Percentiles rank a stretch among this genome's conserved stretches.
phyloP scores from a whole-genome alignment of 2,113 vertebrate species.

The Erinaceus europaeus region DNA sequence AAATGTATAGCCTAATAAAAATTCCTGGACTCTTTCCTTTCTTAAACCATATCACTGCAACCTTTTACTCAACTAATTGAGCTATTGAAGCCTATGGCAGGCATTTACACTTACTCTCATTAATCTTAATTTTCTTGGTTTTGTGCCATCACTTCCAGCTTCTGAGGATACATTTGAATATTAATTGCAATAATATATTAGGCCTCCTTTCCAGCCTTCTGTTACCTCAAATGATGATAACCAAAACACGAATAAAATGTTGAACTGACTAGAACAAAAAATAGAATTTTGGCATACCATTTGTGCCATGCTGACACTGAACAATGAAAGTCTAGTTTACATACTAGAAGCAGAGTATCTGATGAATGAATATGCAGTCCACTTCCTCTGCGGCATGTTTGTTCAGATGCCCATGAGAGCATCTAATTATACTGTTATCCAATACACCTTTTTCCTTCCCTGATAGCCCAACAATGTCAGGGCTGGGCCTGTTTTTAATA shows the following conservation, averaged over 20 bases:
- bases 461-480: neutral
- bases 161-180: conserved; percentile 27
- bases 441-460: neutral
- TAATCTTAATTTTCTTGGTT: conserved; percentile 55
- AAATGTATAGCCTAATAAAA: neutral
- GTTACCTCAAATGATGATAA: conserved; percentile 24
- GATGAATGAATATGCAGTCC: neutral
- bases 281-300: neutral
- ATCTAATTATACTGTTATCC: neutral
- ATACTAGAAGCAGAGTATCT: neutral
- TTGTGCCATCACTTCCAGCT: conserved; percentile 33
- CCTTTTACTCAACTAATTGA: neutral
- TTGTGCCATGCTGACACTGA: neutral
- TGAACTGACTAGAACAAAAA: conserved; percentile 16
- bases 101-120: conserved; percentile 16
- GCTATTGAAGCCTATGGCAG: conserved; percentile 17
- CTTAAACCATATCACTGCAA: neutral
- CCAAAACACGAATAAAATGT: conserved; percentile 7
- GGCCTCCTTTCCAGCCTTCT: conserved; percentile 23
- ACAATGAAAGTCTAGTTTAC: neutral
- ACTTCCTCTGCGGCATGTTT: neutral
- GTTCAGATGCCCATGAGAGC: neutral
- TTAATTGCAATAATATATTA: neutral
- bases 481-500: neutral
- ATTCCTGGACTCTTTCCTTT: neutral